Evolutionary conservation across 1,140 invertebrate genomes (phyloP).

Genomic region (Battus philenor): DNA sequence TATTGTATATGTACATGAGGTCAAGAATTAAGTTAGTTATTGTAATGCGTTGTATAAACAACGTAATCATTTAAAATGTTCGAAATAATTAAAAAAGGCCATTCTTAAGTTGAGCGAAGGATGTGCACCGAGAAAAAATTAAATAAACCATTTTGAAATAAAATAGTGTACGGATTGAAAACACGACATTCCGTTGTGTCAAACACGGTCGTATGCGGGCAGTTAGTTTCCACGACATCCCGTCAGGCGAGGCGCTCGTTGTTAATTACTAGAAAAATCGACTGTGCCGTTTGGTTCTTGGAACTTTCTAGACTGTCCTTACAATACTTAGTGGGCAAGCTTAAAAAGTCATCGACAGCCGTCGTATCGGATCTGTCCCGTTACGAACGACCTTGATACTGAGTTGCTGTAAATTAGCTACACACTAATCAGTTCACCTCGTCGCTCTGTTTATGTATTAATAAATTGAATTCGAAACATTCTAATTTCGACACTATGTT

Average conservation of each 20-base stretch:
- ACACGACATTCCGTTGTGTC: slow-evolving; percentile 2
- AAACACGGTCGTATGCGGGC: not conserved
- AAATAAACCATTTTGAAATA: too few relatives aligned
- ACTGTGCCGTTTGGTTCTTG: slow-evolving; percentile 18
- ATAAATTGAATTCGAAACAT: too few relatives aligned
- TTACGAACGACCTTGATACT: slow-evolving; percentile 19
- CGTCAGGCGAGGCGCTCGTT: not conserved
- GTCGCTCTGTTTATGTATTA: too few relatives aligned
- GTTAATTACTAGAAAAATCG: slow-evolving; percentile 19
- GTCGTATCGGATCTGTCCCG: slow-evolving; percentile 22
- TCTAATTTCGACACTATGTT: too few relatives aligned
- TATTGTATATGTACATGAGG: too few relatives aligned
- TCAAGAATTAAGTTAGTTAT: too few relatives aligned
- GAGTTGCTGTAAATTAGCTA: slow-evolving; percentile 5
- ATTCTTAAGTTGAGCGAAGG: too few relatives aligned
- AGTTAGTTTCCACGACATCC: slow-evolving; percentile 17
- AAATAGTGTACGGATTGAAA: too few relatives aligned
- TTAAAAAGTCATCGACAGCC: slow-evolving; percentile 21
- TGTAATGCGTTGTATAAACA: too few relatives aligned
- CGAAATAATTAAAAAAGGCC: too few relatives aligned
- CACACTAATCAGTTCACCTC: not conserved
- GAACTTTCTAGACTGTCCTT: slow-evolving; percentile 16
- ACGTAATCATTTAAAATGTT: too few relatives aligned
- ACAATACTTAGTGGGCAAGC: not conserved
- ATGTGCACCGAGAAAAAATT: too few relatives aligned